Percentiles rank a stretch among this genome's conserved stretches.
These are phyloP conservation scores for Macheiramphus alcinus DNA, from an alignment of 2,113 vertebrate genomes.

Conservation along the genomic window DNA sequence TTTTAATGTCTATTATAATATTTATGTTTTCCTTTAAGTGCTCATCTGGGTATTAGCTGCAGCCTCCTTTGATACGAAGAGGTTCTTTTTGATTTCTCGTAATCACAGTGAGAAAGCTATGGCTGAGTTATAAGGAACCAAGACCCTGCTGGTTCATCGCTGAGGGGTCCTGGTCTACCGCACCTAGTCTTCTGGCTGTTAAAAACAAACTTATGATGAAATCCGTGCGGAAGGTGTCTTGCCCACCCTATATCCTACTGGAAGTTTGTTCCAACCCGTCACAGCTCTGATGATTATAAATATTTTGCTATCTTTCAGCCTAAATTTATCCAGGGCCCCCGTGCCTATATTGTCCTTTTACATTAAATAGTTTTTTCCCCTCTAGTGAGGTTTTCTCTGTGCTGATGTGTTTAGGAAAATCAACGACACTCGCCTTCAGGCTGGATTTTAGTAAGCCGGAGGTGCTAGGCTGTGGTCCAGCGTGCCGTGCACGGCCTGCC, in stretches of 20 bases:
- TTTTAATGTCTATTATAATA: not conserved
- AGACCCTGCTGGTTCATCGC: not conserved
- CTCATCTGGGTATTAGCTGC: not conserved
- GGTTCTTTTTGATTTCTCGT: not conserved
- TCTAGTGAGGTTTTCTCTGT: not conserved
- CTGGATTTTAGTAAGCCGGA: not conserved
- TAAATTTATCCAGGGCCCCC: not conserved
- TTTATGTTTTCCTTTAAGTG: not conserved
- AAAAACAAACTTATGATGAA: not conserved
- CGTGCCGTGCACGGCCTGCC: not conserved
- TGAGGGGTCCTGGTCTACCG: not conserved
- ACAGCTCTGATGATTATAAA: not conserved
- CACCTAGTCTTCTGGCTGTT: not conserved
- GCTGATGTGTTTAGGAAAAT: not conserved
- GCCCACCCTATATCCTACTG: not conserved
- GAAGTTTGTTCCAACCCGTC: not conserved
- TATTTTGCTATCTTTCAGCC: not conserved
- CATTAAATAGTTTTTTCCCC: not conserved
- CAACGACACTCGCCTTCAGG: not conserved
- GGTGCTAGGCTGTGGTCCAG: not conserved
- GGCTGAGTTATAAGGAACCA: not conserved
- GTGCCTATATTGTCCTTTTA: not conserved
- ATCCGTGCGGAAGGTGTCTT: not conserved
- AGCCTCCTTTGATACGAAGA: not conserved
- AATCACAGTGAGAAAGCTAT: not conserved